Conservation (phyloP, 1,140 invertebrate species). For the Tigriopus japonicus region DNA sequence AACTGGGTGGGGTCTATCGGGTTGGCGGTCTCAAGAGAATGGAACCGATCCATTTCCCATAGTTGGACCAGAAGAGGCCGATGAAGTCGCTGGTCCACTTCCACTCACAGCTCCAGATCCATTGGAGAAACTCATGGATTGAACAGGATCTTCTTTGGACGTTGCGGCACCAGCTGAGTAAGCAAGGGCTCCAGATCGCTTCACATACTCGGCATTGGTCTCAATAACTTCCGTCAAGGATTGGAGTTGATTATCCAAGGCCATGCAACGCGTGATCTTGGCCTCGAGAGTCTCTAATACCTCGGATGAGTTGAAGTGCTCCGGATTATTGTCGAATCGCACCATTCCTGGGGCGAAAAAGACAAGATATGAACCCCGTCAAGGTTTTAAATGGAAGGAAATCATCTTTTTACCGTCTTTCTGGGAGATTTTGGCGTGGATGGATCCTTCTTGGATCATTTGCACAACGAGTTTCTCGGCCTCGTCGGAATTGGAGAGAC, state of each 20-base stretch:
- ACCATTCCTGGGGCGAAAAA: constrained; percentile 50
- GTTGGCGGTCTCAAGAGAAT: no score
- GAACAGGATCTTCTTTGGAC: no score
- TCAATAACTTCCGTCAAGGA: constrained; percentile 87
- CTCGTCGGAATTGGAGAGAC: constrained; percentile 55
- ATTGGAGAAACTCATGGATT: no score
- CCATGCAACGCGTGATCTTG: constrained; percentile 27
- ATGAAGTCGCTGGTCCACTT: constrained; percentile 62
- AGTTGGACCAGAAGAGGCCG: no score
- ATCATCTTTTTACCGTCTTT: constrained; percentile 58
- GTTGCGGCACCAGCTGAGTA: background rate
- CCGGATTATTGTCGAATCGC: constrained; percentile 81
- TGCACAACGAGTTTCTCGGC: constrained; percentile 86
- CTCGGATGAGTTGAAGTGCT: constrained; percentile 72
- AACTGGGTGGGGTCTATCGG: no score
- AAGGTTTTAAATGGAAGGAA: constrained; percentile 19
- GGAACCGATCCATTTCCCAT: no score
- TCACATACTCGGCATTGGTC: constrained; percentile 65
- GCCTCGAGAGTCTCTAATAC: constrained; percentile 70
- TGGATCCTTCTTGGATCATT: constrained; percentile 95
- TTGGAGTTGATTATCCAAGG: constrained; percentile 30
- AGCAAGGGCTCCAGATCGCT: constrained; percentile 30
- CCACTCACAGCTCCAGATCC: no score
- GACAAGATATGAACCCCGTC: background rate
- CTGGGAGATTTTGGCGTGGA: constrained; percentile 91